phyloP scores from a whole-genome alignment of 2,113 vertebrate species.

The Myrmophylax atrothorax region DNA sequence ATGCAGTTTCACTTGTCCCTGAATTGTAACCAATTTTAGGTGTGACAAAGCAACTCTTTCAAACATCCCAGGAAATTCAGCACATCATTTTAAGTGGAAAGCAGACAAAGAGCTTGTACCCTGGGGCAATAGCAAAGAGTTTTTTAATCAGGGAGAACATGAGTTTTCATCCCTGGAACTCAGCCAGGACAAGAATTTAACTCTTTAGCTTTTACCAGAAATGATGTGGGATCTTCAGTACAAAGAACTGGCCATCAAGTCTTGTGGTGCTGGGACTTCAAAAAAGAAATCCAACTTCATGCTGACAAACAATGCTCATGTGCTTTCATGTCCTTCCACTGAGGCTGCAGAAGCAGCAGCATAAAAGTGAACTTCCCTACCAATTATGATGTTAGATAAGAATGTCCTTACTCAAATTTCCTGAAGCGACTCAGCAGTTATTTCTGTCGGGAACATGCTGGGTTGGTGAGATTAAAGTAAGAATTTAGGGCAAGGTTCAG shows the following conservation, averaged over 20 bases:
- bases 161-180: neutral
- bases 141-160: neutral
- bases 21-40: neutral
- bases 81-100: neutral
- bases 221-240: neutral
- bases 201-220: neutral
- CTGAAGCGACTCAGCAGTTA: constrained; percentile 68
- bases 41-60: neutral
- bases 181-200: neutral
- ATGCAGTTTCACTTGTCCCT: neutral
- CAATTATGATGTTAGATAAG: constrained; percentile 68
- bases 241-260: neutral
- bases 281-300: constrained; percentile 41
- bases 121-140: neutral
- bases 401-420: constrained; percentile 69
- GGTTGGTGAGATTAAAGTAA: constrained; percentile 63
- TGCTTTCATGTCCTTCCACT: constrained; percentile 60
- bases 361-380: constrained; percentile 59
- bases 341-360: constrained; percentile 58
- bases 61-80: neutral
- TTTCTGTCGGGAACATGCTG: constrained; percentile 59
- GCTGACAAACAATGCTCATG: constrained; percentile 38
- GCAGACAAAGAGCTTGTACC: neutral
- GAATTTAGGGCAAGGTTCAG: constrained; percentile 67
- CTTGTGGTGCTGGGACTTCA: constrained; percentile 37